Base-by-base conservation (phyloP, 2,888 invertebrate species). In the Tanytarsus gracilentus region DNA sequence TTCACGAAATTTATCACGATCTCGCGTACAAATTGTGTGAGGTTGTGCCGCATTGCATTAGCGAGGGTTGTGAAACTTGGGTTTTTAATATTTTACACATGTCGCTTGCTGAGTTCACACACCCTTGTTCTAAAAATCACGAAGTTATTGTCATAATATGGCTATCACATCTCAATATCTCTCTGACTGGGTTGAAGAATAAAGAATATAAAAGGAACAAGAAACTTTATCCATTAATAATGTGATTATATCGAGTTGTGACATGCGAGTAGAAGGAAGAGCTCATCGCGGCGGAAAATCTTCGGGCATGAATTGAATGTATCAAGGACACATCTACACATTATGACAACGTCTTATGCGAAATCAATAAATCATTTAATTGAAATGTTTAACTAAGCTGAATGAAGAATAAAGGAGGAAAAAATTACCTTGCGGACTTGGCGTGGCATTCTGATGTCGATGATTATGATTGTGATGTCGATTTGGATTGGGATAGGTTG, bases 401-500 rank as follows among this genome's bases (percentile, higher is more conserved):
- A 2, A 4, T 11, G n/a, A 33, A 33, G 14, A 33, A 29, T 36
- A 16, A 29, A 25, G 14, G 18, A 25, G n/a, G 23, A 49, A 25
- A 16, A 29, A 56, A 18, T 67, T 64, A 73, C 74, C 66, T 66
- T 72, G 70, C 40, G 74, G 73, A 51, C 68, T 65, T 44, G 73
- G 71, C 21, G 75, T 74, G 55, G 74, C 72, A 66, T 70, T 72
- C 18, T 70, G 65, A 16, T 68, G 58, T 44, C 71, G 66, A 55
- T 60, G 49, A 33, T 71, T 72, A 63, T 70, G 70, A 64, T 70
- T 70, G 61, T 74, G 71, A 66, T 79, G 78, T 26, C 79, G 73
- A 70, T 79, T 84, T 26, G 85, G 85, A 75, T 86, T 86, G 65
- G 84, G 84, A 71, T 85, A 84, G 61, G 85, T 81, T 63, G 84